Evolutionary conservation across 1,140 invertebrate species (phyloP).

Genomic region (Pachyrhynchus sulphureomaculatus): DNA sequence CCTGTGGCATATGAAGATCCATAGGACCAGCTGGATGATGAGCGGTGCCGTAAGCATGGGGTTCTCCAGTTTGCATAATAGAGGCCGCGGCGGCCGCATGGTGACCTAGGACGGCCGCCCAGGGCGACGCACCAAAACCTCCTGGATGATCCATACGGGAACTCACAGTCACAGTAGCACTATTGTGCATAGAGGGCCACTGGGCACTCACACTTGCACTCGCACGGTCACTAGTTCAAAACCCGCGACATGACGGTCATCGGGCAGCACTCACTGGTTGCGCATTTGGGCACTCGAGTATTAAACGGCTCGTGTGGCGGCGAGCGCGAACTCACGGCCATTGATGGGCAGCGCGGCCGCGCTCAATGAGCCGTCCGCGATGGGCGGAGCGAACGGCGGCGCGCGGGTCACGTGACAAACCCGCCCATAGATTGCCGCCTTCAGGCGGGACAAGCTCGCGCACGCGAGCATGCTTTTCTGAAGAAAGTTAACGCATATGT

Average conservation of each 20-base stretch:
- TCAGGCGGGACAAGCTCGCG: slow-evolving; percentile 30
- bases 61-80: slow-evolving; percentile 58
- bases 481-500: slow-evolving; percentile 13
- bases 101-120: slow-evolving; percentile 67
- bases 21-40: slow-evolving; percentile 71
- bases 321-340: slow-evolving; percentile 49
- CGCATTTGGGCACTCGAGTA: slow-evolving; percentile 15
- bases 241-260: slow-evolving; percentile 1
- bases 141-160: slow-evolving; percentile 65
- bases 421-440: slow-evolving; percentile 28
- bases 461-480: slow-evolving; percentile 29
- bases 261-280: slow-evolving; percentile 8
- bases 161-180: slow-evolving; percentile 44
- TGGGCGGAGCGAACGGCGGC: slow-evolving; percentile 33
- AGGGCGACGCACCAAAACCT: slow-evolving; percentile 67
- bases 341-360: slow-evolving; percentile 42
- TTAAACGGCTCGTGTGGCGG: slow-evolving; percentile 39
- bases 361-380: slow-evolving; percentile 24
- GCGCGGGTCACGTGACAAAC: slow-evolving; percentile 43
- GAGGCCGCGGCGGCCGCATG: slow-evolving; percentile 65
- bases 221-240: slow-evolving; percentile 23
- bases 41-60: slow-evolving; percentile 52
- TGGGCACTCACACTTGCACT: slow-evolving; percentile 43
- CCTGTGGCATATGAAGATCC: slow-evolving; percentile 84
- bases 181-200: slow-evolving; percentile 57